Base-by-base conservation (phyloP, 2,113 vertebrate species). In the Cyanoderma ruficeps region DNA sequence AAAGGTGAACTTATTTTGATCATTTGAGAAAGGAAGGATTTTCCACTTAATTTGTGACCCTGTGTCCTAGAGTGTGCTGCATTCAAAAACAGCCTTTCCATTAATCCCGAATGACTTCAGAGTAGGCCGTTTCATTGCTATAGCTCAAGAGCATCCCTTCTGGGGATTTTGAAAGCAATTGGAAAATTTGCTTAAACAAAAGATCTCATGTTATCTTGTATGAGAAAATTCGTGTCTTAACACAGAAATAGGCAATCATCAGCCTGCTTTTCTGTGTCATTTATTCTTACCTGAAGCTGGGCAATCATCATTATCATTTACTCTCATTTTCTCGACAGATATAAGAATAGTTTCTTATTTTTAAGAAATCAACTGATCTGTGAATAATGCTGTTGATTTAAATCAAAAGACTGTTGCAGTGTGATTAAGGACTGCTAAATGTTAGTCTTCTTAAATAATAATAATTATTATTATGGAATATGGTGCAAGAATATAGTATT, bases 341-440 rank as follows among this genome's bases (percentile, higher is more conserved):
- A 33, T 16, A 86, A 64, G 31, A 90, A 55, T 23, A 86, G 27
- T 72, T 85, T 74, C 19, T 75, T 31, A n/a, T 85, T 92, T 87
- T 91, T 78, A 91, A 93, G 71, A 91, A 93, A 85, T 87, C 35
- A 85, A 41, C 37, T 86, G 63, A 53, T 90, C 71, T 93, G 67
- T 87, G 84, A 94, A 91, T 91, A 95, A 80, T 88, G 42, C 35
- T 8, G 47, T 71, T 80, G 78, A 63, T 77, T 87, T 76, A 89
- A 87, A 93, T 91, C 28, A 83, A 82, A 89, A 71, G 20, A 56
- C 33, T 74, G 4, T 61, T 77, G 19, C 59, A 67, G 23, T 61
- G 23, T 77, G 50, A 72, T 93, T 84, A 94, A 60, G 27, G 77
- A 70, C 33, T 56, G n/a, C 53, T 72, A 76, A 65, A 85, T 84